Evolutionary conservation across 2,888 invertebrate genomes (phyloP).

Genomic region (Polydrusus tereticollis): DNA sequence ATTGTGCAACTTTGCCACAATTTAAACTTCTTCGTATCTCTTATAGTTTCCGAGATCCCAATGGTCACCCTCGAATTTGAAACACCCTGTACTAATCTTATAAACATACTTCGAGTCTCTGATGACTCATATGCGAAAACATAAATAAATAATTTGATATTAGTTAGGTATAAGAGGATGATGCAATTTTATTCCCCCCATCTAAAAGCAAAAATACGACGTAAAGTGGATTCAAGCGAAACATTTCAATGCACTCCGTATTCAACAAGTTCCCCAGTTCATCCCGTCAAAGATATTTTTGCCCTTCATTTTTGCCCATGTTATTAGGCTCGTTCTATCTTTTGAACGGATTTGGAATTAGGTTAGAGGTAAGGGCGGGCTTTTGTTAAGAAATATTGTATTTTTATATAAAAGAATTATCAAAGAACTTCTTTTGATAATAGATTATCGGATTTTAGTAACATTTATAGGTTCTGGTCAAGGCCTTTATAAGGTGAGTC

Average conservation of each 20-base stretch:
- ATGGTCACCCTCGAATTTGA: too few relatives aligned
- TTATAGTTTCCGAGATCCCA: too few relatives aligned
- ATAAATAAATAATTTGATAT: slow-evolving; percentile 28
- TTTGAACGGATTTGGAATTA: slow-evolving; percentile 43
- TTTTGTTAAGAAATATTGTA: slow-evolving; percentile 22
- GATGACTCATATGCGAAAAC: not conserved
- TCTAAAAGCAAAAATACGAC: slow-evolving; percentile 22
- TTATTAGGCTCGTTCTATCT: slow-evolving; percentile 23
- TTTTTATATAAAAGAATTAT: not conserved
- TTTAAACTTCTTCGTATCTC: too few relatives aligned
- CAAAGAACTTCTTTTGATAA: not conserved
- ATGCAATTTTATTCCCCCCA: slow-evolving; percentile 35
- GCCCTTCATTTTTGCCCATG: slow-evolving; percentile 35
- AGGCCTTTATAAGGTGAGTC: too few relatives aligned
- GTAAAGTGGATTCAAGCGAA: slow-evolving; percentile 28
- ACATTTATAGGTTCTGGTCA: too few relatives aligned
- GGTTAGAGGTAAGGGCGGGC: slow-evolving; percentile 36
- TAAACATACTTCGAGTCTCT: not conserved
- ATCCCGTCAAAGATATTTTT: slow-evolving; percentile 37
- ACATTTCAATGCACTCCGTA: slow-evolving; percentile 40
- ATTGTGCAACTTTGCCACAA: too few relatives aligned
- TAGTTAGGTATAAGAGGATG: slow-evolving; percentile 8
- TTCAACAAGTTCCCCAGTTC: slow-evolving; percentile 36
- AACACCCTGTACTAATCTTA: too few relatives aligned
- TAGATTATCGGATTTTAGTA: not conserved